Evolutionary conservation across 2,797 vertebrate species (phyloP).

Genomic region (Sebastiscus albofasciatus): DNA sequence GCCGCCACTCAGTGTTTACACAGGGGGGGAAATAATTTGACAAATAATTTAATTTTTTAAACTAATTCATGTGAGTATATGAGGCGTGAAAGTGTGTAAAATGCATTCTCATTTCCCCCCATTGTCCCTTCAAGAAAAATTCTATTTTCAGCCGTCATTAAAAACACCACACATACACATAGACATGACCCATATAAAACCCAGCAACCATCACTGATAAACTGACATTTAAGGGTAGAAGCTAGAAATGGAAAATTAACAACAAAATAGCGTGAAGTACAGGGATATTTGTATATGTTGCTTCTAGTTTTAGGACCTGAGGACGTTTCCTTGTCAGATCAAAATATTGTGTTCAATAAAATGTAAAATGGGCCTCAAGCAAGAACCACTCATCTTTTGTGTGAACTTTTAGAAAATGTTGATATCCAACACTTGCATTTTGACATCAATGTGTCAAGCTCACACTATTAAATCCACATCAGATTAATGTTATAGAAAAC

Average conservation of each 20-base stretch:
- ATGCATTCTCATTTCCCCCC: background rate
- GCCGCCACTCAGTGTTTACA: background rate
- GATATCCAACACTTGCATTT: no score
- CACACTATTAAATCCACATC: no score
- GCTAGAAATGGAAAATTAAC: background rate
- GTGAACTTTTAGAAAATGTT: no score
- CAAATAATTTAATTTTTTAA: background rate
- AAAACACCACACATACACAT: background rate
- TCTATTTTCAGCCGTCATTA: background rate
- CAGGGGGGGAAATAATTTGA: accelerated
- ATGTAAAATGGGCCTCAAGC: background rate
- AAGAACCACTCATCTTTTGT: background rate
- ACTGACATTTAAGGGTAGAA: background rate
- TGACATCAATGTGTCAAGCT: no score
- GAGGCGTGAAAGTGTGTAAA: background rate
- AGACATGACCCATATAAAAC: background rate
- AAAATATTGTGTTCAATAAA: background rate
- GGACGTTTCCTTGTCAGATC: background rate
- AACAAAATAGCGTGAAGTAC: background rate
- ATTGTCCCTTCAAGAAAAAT: background rate
- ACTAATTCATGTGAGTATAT: background rate
- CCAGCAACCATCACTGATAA: no score
- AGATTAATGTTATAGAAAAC: no score
- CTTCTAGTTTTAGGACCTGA: background rate
- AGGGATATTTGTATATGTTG: background rate